Percentiles rank a stretch among this genome's conserved stretches.
phyloP scores from a whole-genome alignment of 2,888 invertebrate species.

The Nyleta sp. region DNA sequence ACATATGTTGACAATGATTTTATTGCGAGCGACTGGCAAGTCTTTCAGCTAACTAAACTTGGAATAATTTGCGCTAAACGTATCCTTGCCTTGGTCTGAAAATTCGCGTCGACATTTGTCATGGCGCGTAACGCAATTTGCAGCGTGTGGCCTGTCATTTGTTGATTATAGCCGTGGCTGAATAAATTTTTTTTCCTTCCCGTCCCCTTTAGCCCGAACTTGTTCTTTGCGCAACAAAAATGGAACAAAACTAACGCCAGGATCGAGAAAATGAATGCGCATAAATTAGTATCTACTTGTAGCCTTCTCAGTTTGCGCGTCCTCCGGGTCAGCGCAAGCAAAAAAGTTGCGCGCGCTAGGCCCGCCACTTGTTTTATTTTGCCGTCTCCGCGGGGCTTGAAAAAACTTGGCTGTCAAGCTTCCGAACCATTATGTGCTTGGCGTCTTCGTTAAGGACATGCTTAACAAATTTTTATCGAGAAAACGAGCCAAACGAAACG shows the following conservation, averaged over 20 bases:
- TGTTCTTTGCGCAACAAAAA: constrained; percentile 11
- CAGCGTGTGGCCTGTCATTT: constrained; percentile 36
- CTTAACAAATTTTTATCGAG: constrained; percentile 57
- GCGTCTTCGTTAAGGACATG: constrained; percentile 49
- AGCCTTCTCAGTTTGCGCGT: constrained; percentile 15
- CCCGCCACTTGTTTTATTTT: constrained; percentile 48
- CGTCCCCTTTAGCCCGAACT: neutral
- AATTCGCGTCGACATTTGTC: constrained; percentile 24
- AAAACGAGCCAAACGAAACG: constrained; percentile 46
- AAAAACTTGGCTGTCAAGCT: constrained; percentile 60
- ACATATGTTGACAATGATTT: too few species aligned
- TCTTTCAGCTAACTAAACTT: constrained; percentile 7
- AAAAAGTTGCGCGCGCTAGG: constrained; percentile 34
- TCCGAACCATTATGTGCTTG: constrained; percentile 54
- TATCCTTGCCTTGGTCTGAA: constrained; percentile 6
- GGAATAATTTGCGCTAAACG: constrained; percentile 20
- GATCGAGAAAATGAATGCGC: constrained; percentile 56
- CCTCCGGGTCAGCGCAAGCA: constrained; percentile 45
- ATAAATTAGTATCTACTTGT: constrained; percentile 62
- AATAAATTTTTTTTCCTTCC: constrained; percentile 3
- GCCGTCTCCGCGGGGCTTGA: constrained; percentile 38
- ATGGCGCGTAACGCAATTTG: constrained; percentile 26
- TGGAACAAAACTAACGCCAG: constrained; percentile 11
- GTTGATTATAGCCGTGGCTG: constrained; percentile 23
- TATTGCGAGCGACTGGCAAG: constrained; percentile 15